Evolutionary conservation across 2,797 vertebrate species (phyloP), one percentile per base, ranked within the genome.

Genomic region (Dipus sagitta): DNA sequence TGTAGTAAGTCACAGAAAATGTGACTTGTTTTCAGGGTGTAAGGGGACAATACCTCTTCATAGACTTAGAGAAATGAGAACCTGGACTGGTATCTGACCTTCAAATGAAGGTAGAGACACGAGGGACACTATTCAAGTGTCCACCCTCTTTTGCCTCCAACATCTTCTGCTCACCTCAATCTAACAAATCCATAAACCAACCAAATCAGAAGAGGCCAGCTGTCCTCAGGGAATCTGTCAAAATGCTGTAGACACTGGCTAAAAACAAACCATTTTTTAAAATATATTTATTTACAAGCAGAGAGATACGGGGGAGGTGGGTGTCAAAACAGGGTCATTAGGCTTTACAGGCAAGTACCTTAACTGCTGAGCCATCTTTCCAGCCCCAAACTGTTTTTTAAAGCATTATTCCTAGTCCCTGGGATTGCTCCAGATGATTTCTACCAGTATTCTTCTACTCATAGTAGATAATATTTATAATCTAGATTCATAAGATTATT

Each of bases 361-460:
- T 47, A 47, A 47, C 47, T 11, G 47, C 47, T 47, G 47, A 47
- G 47, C 47, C 47, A 47, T 47, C 47, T 47, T 11, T 47, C 47
- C 47, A 47, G 47, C 47, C 47, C 47, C 47, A 47, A 62, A 23
- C 60, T 0, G 11, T 38, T 88, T 71, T 54, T 75, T 88, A 82
- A 65, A 95, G 79, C 76, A 68, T 76, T 82, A 84, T 10, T 71
- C 32, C 67, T 30, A 42, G 3, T 34, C 24, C 68, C 65, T 80
- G 5, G 71, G 38, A 54, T 88, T 86, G 42, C 38, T 38, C 60
- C 12, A 80, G 18, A 85, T 89, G 64, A 70, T 70, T 95, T 96
- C 89, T 84, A 84, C 58, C 88, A 88, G 42, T 90, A 92, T 64
- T 68, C 18, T 26, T 5, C 71, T 26, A 54, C 38, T 74, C 10